Evolutionary conservation across 2,113 vertebrate genomes (phyloP), one percentile per base, ranked within the genome.

Genomic region (Sclerurus mexicanus): DNA sequence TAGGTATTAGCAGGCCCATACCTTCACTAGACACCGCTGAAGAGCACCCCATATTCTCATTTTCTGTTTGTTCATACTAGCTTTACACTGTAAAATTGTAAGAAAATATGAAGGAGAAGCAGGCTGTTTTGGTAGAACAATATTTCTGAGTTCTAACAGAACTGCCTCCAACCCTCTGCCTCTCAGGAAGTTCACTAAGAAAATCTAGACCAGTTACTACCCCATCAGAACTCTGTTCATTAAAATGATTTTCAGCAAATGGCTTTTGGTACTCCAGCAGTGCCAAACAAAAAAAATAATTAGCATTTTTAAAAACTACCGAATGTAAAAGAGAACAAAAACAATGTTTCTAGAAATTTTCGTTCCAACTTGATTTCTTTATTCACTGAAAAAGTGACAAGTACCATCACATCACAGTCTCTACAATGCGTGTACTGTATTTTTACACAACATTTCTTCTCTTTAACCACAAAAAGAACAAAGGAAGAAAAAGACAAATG

Each of bases 371-470:
- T 50, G 39, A 30, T 86, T 95, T 94, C 75, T 55, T 59, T 94
- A 35, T 30, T 68, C 79, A 64, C 49, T 75, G 71, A 60, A 79
- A 85, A 95, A 95, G 66, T 93, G 68, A 87, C 35, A 92, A 46
- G 21, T 90, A 63, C 77, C 73, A 85, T 40, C 89, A 44, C 86
- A 85, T 67, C 56, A 87, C 71, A 33, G 25, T 82, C 44, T 47
- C 73, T 72, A 30, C 12, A 91, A 39, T 18, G 59, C 19, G 37
- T 33, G 21, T 42, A 15, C 39, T 33, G 47, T 59, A 64, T 67
- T 64, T 95, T 88, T 93, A 75, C 77, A 90, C 88, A 95, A 81
- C 89, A 94, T 83, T 81, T 95, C 16, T 86, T 87, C 82, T 56
- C 49, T 94, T 87, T 82, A 96, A 93, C 63, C 53, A 95, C 33